Conservation (phyloP, 2,797 vertebrate species). For the Coregonus ussuriensis region DNA sequence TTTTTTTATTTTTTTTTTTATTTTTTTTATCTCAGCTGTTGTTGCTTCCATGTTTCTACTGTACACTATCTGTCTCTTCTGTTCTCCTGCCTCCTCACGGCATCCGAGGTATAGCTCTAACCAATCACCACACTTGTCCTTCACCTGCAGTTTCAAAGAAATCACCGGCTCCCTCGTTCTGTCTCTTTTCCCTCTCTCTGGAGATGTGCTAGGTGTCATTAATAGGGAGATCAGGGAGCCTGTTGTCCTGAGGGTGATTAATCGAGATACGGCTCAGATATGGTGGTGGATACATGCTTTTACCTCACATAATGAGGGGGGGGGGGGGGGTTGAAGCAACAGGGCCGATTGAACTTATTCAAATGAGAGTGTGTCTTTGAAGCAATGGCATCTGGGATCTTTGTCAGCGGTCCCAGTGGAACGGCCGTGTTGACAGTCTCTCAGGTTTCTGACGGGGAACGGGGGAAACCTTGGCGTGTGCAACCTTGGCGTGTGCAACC, state of each 20-base stretch:
- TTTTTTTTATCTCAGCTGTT: neutral
- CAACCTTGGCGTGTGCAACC: conserved; percentile 66
- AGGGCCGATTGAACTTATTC: conserved; percentile 60
- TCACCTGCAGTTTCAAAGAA: conserved; percentile 59
- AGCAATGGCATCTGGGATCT: conserved; percentile 57
- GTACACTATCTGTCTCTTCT: neutral
- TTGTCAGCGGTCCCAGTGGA: conserved; percentile 66
- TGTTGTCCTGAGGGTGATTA: conserved; percentile 56
- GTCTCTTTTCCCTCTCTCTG: neutral
- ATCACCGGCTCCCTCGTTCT: conserved; percentile 14
- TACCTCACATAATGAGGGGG: conserved; percentile 33
- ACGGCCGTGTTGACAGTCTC: conserved; percentile 62
- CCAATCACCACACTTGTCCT: conserved; percentile 44
- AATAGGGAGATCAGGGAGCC: conserved; percentile 49
- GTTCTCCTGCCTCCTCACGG: conserved; percentile 12
- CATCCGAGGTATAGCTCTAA: conserved; percentile 45
- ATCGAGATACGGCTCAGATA: conserved; percentile 38
- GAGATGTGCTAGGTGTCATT: conserved; percentile 57
- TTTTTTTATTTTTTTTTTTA: too few species aligned
- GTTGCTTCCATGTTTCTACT: neutral
- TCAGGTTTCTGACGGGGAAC: conserved; percentile 66
- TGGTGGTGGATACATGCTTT: neutral
- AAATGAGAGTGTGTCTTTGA: conserved; percentile 69
- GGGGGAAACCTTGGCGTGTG: conserved; percentile 62
- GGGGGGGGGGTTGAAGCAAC: conserved; percentile 37